Evolutionary conservation across 2,113 vertebrate species (phyloP).

Genomic region (Phalacrocorax carbo): DNA sequence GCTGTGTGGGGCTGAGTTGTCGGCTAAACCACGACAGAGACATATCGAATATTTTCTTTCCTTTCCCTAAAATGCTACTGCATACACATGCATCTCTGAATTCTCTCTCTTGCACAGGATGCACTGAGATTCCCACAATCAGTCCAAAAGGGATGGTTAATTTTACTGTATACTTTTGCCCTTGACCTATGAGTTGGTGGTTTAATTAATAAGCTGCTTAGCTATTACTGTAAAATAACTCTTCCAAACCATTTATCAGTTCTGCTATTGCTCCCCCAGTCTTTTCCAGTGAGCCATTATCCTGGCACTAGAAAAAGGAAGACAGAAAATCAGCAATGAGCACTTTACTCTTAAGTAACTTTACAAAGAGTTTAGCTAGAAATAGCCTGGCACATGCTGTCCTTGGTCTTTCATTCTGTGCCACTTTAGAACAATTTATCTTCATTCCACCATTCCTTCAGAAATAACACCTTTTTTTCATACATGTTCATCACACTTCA

Average conservation of each 20-base stretch:
- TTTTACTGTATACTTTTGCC: neutral
- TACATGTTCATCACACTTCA: neutral
- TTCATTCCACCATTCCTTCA: neutral
- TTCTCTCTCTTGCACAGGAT: neutral
- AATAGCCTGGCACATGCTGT: neutral
- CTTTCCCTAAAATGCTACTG: neutral
- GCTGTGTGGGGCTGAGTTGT: too few species aligned
- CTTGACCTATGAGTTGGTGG: neutral
- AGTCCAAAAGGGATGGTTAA: neutral
- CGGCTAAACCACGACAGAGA: neutral
- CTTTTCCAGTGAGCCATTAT: neutral
- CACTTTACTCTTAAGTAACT: neutral
- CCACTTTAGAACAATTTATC: neutral
- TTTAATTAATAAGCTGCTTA: neutral
- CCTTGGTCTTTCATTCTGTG: neutral
- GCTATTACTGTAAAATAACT: neutral
- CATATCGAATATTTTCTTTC: neutral
- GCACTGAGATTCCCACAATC: neutral
- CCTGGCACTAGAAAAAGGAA: neutral
- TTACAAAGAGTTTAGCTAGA: neutral
- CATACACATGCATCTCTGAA: neutral
- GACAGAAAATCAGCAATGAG: neutral
- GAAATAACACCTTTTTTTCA: neutral
- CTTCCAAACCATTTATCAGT: neutral
- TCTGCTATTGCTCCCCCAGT: neutral